A percentile compares a stretch with the other conserved stretches of the same genome.
Evolutionary conservation across 2,888 invertebrate genomes (phyloP).

Genomic region (Eucriotettix oculatus): DNA sequence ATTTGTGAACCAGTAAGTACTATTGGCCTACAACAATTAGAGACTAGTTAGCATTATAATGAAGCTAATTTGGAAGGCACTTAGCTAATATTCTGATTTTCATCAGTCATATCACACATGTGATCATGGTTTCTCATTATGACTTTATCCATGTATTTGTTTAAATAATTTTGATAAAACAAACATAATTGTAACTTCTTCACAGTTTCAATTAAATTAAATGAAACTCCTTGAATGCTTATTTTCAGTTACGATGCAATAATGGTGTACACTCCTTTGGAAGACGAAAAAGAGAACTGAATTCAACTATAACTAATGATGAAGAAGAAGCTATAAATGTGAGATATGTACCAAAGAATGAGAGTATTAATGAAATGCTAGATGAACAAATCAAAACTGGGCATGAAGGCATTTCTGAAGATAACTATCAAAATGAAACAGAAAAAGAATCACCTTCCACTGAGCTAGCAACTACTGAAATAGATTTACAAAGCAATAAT

Average conservation of each 20-base stretch:
- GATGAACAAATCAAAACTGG: no score
- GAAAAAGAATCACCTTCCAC: not conserved
- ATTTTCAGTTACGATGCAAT: conserved; percentile 21
- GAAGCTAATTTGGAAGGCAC: no score
- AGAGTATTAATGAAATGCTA: not conserved
- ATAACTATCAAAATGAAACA: not conserved
- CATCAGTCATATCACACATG: no score
- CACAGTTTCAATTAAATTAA: no score
- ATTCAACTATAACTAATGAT: not conserved
- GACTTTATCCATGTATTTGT: no score
- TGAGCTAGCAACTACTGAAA: not conserved
- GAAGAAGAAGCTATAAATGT: not conserved
- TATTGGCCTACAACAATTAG: not conserved
- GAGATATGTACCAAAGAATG: not conserved
- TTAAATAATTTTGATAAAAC: no score
- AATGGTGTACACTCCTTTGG: conserved; percentile 23
- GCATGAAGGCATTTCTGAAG: not conserved
- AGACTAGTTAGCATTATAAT: no score
- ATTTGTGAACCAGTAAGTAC: conserved; percentile 25
- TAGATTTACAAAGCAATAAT: no score
- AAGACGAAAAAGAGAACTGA: conserved; percentile 15
- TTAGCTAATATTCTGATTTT: no score
- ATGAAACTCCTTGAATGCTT: not conserved
- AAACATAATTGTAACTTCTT: no score
- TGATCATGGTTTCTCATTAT: not conserved